These are phyloP conservation scores for Drosophila rufa DNA, from an alignment of 1,140 invertebrate species.

Conservation along the genomic window DNA sequence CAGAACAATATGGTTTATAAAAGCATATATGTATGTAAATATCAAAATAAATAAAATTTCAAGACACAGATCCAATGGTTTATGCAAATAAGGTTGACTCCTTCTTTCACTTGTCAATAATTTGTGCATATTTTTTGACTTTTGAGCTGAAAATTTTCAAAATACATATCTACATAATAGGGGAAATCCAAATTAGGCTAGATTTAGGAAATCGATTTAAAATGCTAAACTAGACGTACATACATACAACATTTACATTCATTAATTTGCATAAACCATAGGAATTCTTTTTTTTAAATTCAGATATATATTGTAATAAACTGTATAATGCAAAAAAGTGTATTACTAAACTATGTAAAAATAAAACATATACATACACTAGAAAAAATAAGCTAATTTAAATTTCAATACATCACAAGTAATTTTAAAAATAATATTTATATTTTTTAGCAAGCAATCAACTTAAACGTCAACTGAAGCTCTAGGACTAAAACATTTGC, in stretches of 20 bases:
- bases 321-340: conserved; percentile 16
- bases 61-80: conserved; percentile 83
- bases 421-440: background rate
- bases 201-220: conserved; percentile 24
- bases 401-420: background rate
- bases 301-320: background rate
- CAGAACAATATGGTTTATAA: conserved; percentile 48
- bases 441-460: background rate
- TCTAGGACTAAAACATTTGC: conserved; percentile 1
- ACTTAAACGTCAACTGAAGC: conserved; percentile 4
- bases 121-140: conserved; percentile 82
- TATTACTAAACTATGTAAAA: background rate
- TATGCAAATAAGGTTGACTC: conserved; percentile 82
- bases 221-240: conserved; percentile 31
- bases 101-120: conserved; percentile 51
- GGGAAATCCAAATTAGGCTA: conserved; percentile 34
- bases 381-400: no score
- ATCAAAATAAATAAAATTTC: conserved; percentile 55
- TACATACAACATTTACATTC: conserved; percentile 41
- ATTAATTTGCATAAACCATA: conserved; percentile 82
- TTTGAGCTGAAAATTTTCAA: conserved; percentile 73
- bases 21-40: conserved; percentile 50
- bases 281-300: conserved; percentile 30
- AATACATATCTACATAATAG: conserved; percentile 45
- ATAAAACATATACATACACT: background rate